These are phyloP conservation scores for Drosophila kokeensis DNA, from an alignment of 2,888 invertebrate species.

Conservation along the genomic window DNA sequence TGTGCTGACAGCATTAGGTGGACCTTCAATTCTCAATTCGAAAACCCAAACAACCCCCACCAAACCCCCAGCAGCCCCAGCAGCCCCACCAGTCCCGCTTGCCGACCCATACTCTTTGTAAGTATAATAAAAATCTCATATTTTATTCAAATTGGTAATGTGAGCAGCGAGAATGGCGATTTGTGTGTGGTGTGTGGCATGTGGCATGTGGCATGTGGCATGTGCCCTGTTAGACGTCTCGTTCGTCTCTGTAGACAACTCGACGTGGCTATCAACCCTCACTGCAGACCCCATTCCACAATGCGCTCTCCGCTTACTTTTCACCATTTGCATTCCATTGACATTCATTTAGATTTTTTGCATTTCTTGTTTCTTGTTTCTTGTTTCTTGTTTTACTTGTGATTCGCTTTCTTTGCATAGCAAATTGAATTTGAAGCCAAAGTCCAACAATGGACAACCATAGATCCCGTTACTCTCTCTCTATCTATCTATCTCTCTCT, in stretches of 20 bases:
- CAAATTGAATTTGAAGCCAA: conserved; percentile 68
- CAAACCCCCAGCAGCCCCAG: not conserved
- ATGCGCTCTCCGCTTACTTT: not conserved
- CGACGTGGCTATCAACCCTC: not conserved
- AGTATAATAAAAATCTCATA: conserved; percentile 81
- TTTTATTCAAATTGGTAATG: conserved; percentile 84
- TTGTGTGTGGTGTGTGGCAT: conserved; percentile 4
- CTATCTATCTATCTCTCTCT: too few species aligned
- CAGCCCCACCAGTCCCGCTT: not conserved
- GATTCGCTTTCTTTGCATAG: conserved; percentile 60
- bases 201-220: conserved; percentile 15
- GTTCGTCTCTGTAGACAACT: not conserved
- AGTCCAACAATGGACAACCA: conserved; percentile 44
- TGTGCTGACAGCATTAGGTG: conserved; percentile 2
- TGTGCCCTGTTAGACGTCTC: conserved; percentile 3
- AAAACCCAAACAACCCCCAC: not conserved
- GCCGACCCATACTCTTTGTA: not conserved
- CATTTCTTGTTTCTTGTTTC: conserved; percentile 48
- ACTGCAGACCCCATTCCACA: not conserved
- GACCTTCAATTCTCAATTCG: not conserved
- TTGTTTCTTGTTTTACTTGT: conserved; percentile 50
- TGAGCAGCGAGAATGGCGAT: conserved; percentile 54
- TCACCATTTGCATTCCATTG: conserved; percentile 66
- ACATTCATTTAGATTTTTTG: conserved; percentile 55
- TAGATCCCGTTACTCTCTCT: conserved; percentile 3